Percentiles rank a stretch among this genome's conserved stretches.
phyloP scores from a whole-genome alignment of 2,797 vertebrate species.

The Calcarius lapponicus region DNA sequence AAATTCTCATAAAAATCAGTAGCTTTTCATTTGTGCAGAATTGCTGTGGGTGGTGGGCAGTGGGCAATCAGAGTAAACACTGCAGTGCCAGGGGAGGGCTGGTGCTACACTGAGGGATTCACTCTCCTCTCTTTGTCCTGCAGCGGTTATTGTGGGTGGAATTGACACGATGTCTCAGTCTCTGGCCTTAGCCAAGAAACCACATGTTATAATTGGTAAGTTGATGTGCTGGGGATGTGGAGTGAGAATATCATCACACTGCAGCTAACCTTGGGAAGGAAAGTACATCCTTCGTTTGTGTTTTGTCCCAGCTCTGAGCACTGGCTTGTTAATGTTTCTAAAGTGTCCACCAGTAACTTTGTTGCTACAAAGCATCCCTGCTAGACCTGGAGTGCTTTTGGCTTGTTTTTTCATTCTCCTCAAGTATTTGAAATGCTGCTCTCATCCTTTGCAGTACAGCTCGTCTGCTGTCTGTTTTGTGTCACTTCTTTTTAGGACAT shows the following conservation, averaged over 20 bases:
- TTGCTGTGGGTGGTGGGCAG: background rate
- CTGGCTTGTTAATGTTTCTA: background rate
- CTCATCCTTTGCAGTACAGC: background rate
- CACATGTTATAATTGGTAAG: slow-evolving; percentile 95
- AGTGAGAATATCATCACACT: background rate
- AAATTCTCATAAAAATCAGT: background rate
- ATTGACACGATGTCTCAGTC: slow-evolving; percentile 98
- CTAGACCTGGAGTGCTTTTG: background rate
- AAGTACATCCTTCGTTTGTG: background rate
- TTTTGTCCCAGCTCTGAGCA: background rate
- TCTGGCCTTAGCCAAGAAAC: slow-evolving; percentile 95
- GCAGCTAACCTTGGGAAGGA: background rate
- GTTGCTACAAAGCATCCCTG: background rate
- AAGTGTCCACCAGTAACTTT: background rate
- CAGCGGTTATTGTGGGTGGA: slow-evolving; percentile 95
- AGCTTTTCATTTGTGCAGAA: background rate
- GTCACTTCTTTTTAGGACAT: background rate
- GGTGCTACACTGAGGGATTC: background rate
- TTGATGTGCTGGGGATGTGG: background rate
- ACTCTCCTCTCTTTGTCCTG: slow-evolving; percentile 24
- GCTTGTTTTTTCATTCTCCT: background rate
- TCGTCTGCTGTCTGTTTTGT: background rate
- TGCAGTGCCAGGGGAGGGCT: background rate
- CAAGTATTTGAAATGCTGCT: background rate
- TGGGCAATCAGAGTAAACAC: background rate